Percentiles rank a stretch among this genome's conserved stretches.
phyloP scores from a whole-genome alignment of 2,113 vertebrate species.

The Aptenodytes forsteri region DNA sequence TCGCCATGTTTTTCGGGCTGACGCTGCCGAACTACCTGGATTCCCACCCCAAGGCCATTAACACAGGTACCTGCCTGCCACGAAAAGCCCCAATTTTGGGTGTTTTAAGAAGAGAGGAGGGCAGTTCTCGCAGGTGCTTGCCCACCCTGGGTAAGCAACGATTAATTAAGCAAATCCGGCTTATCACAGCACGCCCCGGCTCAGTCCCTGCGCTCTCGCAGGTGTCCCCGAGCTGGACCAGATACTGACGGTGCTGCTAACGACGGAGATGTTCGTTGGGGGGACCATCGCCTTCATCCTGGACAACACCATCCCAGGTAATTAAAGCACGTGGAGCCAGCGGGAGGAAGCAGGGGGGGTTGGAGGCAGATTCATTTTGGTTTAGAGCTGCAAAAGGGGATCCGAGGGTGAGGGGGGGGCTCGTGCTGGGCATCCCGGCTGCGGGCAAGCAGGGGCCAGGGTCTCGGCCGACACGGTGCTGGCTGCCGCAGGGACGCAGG shows the following conservation, averaged over 20 bases:
- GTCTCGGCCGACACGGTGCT: rapidly evolving
- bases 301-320: constrained; percentile 97
- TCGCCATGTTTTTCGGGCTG: constrained; percentile 94
- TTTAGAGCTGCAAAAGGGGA: background rate
- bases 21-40: constrained; percentile 90
- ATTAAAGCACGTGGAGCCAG: rapidly evolving
- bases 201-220: constrained; percentile 10
- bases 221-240: constrained; percentile 90
- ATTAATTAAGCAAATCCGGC: background rate
- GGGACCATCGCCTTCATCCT: constrained; percentile 90
- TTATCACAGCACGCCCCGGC: rapidly evolving
- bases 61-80: constrained; percentile 77
- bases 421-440: rapidly evolving
- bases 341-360: too few species aligned
- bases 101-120: background rate
- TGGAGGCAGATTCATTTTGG: rapidly evolving
- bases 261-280: constrained; percentile 97
- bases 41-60: constrained; percentile 81
- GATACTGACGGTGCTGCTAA: constrained; percentile 92
- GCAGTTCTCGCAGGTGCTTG: rapidly evolving
- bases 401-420: rapidly evolving
- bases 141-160: background rate
- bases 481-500: constrained; percentile 75
- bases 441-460: background rate
- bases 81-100: rapidly evolving